Conservation (phyloP, 2,888 invertebrate genomes). For the Epinotia demarniana region DNA sequence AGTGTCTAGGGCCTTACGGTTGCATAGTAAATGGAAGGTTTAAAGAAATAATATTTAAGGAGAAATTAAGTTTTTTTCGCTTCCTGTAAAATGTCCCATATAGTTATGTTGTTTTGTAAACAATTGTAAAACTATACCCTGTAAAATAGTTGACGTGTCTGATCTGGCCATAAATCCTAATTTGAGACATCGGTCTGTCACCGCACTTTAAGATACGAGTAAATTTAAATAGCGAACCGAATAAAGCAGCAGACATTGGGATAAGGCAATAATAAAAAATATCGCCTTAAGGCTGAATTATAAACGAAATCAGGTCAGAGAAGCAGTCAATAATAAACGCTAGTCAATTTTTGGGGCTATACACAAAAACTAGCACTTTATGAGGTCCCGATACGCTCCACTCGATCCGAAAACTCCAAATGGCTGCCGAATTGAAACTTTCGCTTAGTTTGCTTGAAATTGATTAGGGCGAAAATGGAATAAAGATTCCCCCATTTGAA, state of each 20-base stretch:
- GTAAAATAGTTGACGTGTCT: not conserved
- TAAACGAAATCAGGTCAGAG: constrained; percentile 12
- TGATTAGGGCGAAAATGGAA: constrained; percentile 67
- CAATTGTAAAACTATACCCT: not conserved
- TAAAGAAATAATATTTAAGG: too few relatives aligned
- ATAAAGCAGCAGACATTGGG: not conserved
- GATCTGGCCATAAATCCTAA: not conserved
- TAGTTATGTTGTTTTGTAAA: not conserved
- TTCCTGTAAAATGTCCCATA: too few relatives aligned
- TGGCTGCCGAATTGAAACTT: constrained; percentile 69
- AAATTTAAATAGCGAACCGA: not conserved
- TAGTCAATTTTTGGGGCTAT: constrained; percentile 28
- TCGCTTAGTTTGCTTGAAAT: constrained; percentile 69
- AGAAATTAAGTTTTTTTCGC: too few relatives aligned
- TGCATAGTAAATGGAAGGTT: too few relatives aligned
- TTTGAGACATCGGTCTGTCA: not conserved
- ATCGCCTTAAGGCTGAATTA: constrained; percentile 5
- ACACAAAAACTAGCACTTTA: constrained; percentile 53
- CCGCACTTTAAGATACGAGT: not conserved
- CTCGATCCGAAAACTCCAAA: constrained; percentile 58
- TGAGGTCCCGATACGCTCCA: constrained; percentile 51
- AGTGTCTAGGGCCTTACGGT: too few relatives aligned
- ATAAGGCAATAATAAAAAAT: not conserved
- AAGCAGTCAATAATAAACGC: constrained; percentile 21
- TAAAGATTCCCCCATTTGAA: constrained; percentile 53